Conservation (phyloP, 2,888 invertebrate genomes). For the Brachyptera risi region DNA sequence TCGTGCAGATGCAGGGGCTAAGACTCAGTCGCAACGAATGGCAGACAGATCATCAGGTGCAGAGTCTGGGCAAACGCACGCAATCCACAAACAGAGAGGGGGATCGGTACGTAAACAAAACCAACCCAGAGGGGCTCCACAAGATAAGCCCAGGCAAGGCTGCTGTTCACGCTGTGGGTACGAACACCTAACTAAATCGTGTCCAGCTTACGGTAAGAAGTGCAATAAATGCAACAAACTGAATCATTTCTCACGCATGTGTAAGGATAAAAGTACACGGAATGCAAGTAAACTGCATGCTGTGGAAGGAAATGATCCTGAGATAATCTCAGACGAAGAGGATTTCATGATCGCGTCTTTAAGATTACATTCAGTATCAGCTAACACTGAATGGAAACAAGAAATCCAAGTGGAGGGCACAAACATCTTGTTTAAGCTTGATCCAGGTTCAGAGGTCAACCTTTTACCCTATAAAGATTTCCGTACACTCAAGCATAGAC, state of each 20-base stretch:
- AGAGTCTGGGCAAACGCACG: neutral
- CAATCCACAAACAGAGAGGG: neutral
- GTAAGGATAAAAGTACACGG: neutral
- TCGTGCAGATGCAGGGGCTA: neutral
- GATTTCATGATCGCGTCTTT: too few relatives aligned
- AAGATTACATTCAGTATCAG: too few relatives aligned
- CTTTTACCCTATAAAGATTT: neutral
- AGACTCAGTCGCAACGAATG: neutral
- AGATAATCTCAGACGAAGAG: too few relatives aligned
- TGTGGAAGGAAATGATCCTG: too few relatives aligned
- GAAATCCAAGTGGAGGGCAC: neutral
- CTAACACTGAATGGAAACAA: neutral
- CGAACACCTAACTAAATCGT: neutral
- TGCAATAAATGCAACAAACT: neutral
- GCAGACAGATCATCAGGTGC: neutral
- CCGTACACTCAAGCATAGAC: neutral
- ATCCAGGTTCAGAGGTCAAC: neutral
- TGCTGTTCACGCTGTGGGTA: neutral
- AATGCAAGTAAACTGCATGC: too few relatives aligned
- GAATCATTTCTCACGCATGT: conserved; percentile 34
- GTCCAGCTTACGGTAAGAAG: neutral
- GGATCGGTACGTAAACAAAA: neutral
- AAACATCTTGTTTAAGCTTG: neutral
- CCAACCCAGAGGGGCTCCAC: neutral
- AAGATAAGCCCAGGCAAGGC: neutral